Conservation (phyloP, 1,140 invertebrate species). For the Papilio dardanus region DNA sequence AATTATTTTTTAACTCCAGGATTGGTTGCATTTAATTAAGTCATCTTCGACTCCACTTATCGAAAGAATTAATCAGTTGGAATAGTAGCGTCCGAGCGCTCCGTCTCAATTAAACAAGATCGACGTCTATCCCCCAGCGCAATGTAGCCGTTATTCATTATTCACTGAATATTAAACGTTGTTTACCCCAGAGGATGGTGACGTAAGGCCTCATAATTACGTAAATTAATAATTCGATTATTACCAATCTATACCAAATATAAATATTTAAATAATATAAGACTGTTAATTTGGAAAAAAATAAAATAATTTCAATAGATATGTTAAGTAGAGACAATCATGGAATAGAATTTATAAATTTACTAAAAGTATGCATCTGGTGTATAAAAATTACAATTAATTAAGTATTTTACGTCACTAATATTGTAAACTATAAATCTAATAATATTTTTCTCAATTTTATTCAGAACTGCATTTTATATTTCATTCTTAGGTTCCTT, state of each 20-base stretch:
- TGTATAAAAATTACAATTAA: too few species aligned
- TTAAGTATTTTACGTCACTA: too few species aligned
- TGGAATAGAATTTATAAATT: too few species aligned
- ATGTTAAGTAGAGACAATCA: too few species aligned
- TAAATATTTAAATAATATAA: too few species aligned
- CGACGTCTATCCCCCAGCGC: constrained; percentile 32
- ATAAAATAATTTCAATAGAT: too few species aligned
- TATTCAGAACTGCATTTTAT: constrained; percentile 22
- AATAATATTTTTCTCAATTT: not conserved
- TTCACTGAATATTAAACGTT: constrained; percentile 2
- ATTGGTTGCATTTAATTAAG: constrained; percentile 24
- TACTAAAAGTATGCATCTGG: too few species aligned
- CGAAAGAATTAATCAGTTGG: constrained; percentile 31
- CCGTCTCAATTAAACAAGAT: constrained; percentile 36
- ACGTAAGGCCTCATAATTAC: not conserved
- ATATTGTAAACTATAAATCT: not conserved
- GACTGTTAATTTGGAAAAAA: too few species aligned
- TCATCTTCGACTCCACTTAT: constrained; percentile 24
- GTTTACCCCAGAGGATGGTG: not conserved
- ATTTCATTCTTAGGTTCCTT: not conserved
- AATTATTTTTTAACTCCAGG: not conserved
- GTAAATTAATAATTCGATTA: not conserved
- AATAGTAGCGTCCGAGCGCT: constrained; percentile 30
- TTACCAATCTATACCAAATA: not conserved
- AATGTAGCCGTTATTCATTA: constrained; percentile 30